Base-by-base conservation (phyloP, 2,113 vertebrate species). In the Cariama cristata region DNA sequence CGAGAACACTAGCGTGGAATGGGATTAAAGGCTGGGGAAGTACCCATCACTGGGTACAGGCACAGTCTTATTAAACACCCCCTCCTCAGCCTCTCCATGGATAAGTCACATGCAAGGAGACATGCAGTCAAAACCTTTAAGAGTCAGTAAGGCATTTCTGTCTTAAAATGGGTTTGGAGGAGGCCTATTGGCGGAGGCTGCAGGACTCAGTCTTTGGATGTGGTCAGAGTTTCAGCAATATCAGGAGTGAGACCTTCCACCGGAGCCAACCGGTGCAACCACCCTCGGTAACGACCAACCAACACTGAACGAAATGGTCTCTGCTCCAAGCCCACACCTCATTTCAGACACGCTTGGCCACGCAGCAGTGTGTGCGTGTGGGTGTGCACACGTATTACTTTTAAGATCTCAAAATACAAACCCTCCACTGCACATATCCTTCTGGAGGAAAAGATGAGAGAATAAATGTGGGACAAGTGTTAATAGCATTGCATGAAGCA, bases 321-420 rank as follows among this genome's bases (percentile, higher is more conserved):
- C n/a, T 58, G 9, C 77, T 38, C 35, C 35, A 40, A 60, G 52
- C 2, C 21, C 40, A 14, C 45, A 44, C 35, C 22, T 42, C 9
- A 38, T 79, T 73, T 52, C 45, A 30, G 8, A 16, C 7, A 24
- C 24, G 3, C 17, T 38, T 50, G 50, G 19, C 30, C n/a, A 30
- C 15, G 32, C 9, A 49, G 18, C 22, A 47, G 16, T 3, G 38
- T 55, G 26, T 45, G 10, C 5, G 7, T 2, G 8, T 40, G 10
- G 22, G 26, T 18, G 10, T 6, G 18, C 12, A 5, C 1, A 0
- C 6, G 4, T 66, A 15, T 5, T 60, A 17, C 19, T 79, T 82
- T 63, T 49, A 47, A 82, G 53, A 30, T 45, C 44, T 4, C 12
- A 40, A 60, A 94, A 44, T 24, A 90, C 79, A 94, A 56, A 0